Evolutionary conservation across 2,113 vertebrate species (phyloP), one percentile per base, ranked within the genome.

Genomic region (Hypanus sabinus): DNA sequence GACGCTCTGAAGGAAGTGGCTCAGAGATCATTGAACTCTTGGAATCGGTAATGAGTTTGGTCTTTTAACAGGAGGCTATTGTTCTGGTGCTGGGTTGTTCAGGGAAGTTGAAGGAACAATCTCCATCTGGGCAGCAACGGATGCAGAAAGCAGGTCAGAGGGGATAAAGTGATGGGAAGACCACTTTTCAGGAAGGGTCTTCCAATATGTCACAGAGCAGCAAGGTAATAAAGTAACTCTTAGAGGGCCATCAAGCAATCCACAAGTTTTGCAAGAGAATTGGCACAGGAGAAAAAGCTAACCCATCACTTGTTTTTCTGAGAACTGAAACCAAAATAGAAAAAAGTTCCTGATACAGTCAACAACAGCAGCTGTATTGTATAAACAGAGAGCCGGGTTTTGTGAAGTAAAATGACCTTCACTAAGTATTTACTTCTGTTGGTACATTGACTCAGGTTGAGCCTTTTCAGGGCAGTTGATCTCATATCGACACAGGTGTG

Each of bases 391-490:
- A 65, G 14, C 60, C 8, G 60, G 33, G 85, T 90, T 90, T 90
- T 33, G 60, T 90, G 60, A 65, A 33, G n/a, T n/a, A 68, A 65
- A 90, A 16, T 90, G 85, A 90, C 85, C 85, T 90, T 90, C 85
- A n/a, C 14, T 87, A 55, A 14, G 24, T 87, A 87, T 62, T 87
- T 87, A 87, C 57, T 87, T 55, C 12, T 5, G 83, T 27, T 62
- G 11, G 24, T 62, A 3, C 46, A 57, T 30, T 57, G 83, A 60
- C 83, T 60, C 83, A 14, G 46, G 11, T 87, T 11, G 83, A 12
- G 11, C 12, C 57, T 60, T 30, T 87, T 87, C 27, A 33, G n/a
- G 33, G n/a, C 9, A 68, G 22, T 65, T 30, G 22, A 20, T 33
- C 1, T 65, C 30, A 33, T 30, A 7, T 62, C 30, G 24, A 22